phyloP scores from a whole-genome alignment of 2,797 vertebrate genomes.

The Orientallactaga sibirica region DNA sequence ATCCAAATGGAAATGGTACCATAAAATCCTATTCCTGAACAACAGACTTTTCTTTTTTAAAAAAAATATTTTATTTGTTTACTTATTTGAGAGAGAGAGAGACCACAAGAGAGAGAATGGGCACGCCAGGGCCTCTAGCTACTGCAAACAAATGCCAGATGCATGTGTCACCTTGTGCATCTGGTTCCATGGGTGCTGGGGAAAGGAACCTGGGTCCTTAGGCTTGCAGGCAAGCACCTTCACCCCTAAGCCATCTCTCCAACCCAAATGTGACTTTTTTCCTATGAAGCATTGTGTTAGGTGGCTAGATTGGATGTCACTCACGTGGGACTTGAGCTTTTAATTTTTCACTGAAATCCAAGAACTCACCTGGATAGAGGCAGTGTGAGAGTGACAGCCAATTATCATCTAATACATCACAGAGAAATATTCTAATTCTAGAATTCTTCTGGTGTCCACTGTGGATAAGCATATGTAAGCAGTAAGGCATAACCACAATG shows the following conservation, averaged over 20 bases:
- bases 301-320: not conserved
- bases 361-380: not conserved
- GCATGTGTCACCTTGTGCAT: not conserved
- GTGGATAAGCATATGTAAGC: not conserved
- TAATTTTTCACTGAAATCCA: not conserved
- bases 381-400: not conserved
- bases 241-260: no score
- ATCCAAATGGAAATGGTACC: no score
- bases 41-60: no score
- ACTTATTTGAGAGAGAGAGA: no score
- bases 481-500: not conserved
- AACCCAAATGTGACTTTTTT: not conserved
- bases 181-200: no score
- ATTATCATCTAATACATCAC: conserved; percentile 30
- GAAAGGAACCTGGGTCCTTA: no score
- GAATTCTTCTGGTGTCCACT: conserved; percentile 46
- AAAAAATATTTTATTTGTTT: no score
- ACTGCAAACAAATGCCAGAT: no score
- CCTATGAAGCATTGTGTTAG: conserved; percentile 11
- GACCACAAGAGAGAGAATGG: no score
- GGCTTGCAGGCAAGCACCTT: no score
- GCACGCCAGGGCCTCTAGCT: no score
- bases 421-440: conserved; percentile 71
- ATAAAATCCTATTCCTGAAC: no score
- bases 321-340: not conserved